Conservation (phyloP, 2,113 vertebrate genomes). For the Otus sunia region DNA sequence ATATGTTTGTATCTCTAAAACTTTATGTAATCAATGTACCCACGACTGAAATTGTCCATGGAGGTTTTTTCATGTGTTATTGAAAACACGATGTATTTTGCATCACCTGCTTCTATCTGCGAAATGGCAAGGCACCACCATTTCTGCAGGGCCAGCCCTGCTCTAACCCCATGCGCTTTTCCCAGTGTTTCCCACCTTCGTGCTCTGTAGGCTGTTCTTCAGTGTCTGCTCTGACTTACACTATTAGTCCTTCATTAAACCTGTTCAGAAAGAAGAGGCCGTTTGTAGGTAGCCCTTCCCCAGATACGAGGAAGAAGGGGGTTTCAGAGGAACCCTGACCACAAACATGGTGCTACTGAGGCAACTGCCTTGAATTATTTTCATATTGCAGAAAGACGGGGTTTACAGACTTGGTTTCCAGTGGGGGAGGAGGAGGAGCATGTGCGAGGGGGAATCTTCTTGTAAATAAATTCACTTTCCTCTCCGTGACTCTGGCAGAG, state of each 20-base stretch:
- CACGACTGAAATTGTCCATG: not conserved
- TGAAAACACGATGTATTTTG: not conserved
- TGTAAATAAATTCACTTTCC: slow-evolving; percentile 50
- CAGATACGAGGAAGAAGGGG: not conserved
- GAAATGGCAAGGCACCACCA: slow-evolving; percentile 40
- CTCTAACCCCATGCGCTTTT: slow-evolving; percentile 25
- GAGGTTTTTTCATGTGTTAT: not conserved
- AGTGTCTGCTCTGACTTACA: slow-evolving; percentile 17
- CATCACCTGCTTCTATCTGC: slow-evolving; percentile 24
- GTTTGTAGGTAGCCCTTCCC: not conserved
- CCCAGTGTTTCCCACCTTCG: slow-evolving; percentile 35
- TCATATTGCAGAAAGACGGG: not conserved
- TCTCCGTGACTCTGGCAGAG: not conserved
- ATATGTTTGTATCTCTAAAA: not conserved
- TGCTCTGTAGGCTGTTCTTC: slow-evolving; percentile 56
- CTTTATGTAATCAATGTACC: not conserved
- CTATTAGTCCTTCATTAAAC: slow-evolving; percentile 19
- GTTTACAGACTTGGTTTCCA: not conserved
- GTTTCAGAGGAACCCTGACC: not conserved
- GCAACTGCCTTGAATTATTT: not conserved
- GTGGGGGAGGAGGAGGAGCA: slow-evolving; percentile 6
- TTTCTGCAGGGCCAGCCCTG: slow-evolving; percentile 22
- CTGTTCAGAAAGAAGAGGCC: not conserved
- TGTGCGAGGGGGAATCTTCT: not conserved
- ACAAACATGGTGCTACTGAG: not conserved